These are phyloP conservation scores for Acanthosoma haemorrhoidale DNA, from an alignment of 2,888 invertebrate genomes.

Conservation along the genomic window DNA sequence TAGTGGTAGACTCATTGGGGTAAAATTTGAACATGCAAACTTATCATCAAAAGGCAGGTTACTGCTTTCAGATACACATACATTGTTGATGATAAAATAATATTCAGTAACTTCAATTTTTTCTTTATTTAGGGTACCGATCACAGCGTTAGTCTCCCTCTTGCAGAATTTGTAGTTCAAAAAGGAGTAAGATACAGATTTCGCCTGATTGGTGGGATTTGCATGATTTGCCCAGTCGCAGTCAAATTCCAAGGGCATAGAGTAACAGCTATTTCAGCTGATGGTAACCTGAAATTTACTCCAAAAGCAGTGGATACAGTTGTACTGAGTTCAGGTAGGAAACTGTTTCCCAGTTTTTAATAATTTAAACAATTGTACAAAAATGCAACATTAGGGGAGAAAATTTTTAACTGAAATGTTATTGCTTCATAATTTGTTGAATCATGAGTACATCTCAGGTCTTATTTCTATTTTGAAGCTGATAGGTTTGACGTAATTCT, in stretches of 20 bases:
- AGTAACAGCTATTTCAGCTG: conserved; percentile 43
- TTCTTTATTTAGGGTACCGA: conserved; percentile 39
- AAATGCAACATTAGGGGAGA: too few species aligned
- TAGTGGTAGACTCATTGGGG: too few species aligned
- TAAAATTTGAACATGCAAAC: too few species aligned
- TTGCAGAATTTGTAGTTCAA: conserved; percentile 45
- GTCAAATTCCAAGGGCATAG: conserved; percentile 51
- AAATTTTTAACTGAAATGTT: too few species aligned
- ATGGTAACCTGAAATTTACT: not conserved
- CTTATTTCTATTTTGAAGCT: too few species aligned
- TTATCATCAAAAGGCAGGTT: too few species aligned
- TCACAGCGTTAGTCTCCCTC: conserved; percentile 39
- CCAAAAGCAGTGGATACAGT: conserved; percentile 9
- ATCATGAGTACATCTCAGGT: too few species aligned
- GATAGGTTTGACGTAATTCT: conserved; percentile 39
- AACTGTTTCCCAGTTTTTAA: not conserved
- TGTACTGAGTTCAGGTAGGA: conserved; percentile 13
- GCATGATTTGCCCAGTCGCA: conserved; percentile 51
- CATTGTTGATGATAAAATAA: too few species aligned
- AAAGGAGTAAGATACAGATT: conserved; percentile 52
- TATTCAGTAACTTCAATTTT: too few species aligned
- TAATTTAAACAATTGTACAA: too few species aligned
- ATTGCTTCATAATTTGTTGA: too few species aligned
- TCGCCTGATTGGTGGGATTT: conserved; percentile 54
- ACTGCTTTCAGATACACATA: too few species aligned